These are phyloP conservation scores for Andricus quercusramuli DNA, from an alignment of 2,888 invertebrate species.

Conservation along the genomic window DNA sequence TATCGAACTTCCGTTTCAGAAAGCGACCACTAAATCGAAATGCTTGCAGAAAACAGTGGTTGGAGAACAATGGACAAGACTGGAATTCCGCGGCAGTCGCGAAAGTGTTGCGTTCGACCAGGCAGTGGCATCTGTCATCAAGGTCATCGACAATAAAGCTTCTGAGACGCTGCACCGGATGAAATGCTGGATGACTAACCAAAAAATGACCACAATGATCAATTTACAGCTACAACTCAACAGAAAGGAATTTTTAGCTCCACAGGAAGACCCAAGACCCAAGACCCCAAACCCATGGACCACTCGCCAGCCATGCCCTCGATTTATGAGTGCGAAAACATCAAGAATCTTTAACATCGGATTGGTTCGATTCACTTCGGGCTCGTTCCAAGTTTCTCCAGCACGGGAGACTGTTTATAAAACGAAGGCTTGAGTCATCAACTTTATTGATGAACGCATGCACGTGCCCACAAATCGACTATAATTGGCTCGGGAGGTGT, in stretches of 20 bases:
- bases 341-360: neutral
- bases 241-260: slow-evolving; percentile 56
- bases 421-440: slow-evolving; percentile 21
- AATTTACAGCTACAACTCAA: slow-evolving; percentile 60
- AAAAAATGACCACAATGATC: slow-evolving; percentile 44
- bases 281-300: neutral
- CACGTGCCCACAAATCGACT: slow-evolving; percentile 18
- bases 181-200: slow-evolving; percentile 17
- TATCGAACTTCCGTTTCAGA: slow-evolving; percentile 29
- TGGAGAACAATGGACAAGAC: slow-evolving; percentile 16
- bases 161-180: neutral
- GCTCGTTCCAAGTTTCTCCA: neutral
- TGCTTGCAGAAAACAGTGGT: slow-evolving; percentile 1
- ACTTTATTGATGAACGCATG: slow-evolving; percentile 15
- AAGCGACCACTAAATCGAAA: neutral
- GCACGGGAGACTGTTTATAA: neutral
- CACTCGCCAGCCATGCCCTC: neutral
- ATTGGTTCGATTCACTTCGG: neutral
- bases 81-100: neutral
- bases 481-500: slow-evolving; percentile 34
- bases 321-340: slow-evolving; percentile 5
- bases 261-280: slow-evolving; percentile 63
- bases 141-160: slow-evolving; percentile 25
- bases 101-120: slow-evolving; percentile 30
- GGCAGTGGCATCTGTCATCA: slow-evolving; percentile 24